Conservation (phyloP, 2,113 vertebrate species). For the Crotalus viridis region DNA sequence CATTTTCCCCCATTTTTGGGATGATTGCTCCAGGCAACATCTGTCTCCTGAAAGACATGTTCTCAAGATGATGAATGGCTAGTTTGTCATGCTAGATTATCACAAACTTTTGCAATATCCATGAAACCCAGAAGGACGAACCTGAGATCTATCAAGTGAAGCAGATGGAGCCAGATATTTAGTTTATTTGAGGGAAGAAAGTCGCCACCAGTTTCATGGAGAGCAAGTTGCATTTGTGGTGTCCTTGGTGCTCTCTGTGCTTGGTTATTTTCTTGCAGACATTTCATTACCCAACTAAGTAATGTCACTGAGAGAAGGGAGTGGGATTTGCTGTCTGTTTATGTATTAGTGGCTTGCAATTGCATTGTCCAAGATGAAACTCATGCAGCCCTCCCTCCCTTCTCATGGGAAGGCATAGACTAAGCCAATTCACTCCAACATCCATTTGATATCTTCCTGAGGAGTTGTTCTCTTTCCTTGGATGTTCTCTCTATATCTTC, state of each 20-base stretch:
- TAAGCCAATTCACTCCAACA: background rate
- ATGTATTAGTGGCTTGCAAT: background rate
- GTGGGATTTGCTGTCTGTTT: background rate
- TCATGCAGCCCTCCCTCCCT: background rate
- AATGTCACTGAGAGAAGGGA: background rate
- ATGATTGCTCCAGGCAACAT: background rate
- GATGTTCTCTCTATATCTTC: accelerated
- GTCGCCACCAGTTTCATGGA: accelerated
- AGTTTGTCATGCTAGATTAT: background rate
- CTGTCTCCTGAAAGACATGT: background rate
- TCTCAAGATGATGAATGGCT: background rate
- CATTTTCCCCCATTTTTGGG: background rate
- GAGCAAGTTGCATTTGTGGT: background rate
- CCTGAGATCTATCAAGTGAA: background rate
- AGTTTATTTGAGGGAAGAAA: background rate
- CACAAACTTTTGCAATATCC: background rate
- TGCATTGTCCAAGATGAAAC: background rate
- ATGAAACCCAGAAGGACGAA: background rate
- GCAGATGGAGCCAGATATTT: background rate
- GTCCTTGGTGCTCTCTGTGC: background rate
- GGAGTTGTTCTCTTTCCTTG: background rate
- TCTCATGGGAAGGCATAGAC: background rate
- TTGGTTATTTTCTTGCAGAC: background rate
- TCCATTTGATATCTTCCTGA: background rate
- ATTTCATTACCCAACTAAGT: background rate